Evolutionary conservation across 2,888 invertebrate genomes (phyloP).

Genomic region (Acanthoscelides obtectus): DNA sequence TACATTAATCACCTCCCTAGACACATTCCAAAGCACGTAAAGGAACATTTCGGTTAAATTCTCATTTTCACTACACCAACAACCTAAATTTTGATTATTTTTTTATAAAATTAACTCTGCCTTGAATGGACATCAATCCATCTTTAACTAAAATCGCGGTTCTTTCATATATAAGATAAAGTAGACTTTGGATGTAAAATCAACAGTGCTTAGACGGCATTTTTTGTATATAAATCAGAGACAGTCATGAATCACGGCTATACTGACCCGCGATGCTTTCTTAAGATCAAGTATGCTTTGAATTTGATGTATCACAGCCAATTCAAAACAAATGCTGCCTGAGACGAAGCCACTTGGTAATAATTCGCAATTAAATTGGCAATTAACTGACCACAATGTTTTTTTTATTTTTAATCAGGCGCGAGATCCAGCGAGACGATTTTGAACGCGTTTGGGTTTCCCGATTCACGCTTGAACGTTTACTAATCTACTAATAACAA

Average conservation of each 20-base stretch:
- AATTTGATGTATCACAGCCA: neutral
- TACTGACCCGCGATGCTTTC: no score
- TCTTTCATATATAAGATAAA: no score
- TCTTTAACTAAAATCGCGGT: no score
- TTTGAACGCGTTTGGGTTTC: neutral
- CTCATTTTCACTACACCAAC: neutral
- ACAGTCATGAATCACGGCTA: neutral
- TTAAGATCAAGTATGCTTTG: neutral
- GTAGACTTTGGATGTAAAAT: no score
- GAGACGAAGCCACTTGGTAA: neutral
- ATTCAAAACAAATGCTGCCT: neutral
- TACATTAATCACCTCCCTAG: neutral
- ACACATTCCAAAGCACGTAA: neutral
- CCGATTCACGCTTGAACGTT: neutral
- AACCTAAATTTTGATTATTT: neutral
- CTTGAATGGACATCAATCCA: no score
- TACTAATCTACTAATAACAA: constrained; percentile 2
- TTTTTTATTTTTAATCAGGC: neutral
- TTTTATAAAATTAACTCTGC: no score
- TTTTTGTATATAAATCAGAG: no score
- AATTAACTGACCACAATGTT: neutral
- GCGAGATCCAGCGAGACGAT: neutral
- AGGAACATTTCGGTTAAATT: neutral
- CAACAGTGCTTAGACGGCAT: no score
- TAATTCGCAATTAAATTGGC: neutral